These are phyloP conservation scores for Varanus salvator DNA, from an alignment of 2,113 vertebrate species.

Conservation along the genomic window DNA sequence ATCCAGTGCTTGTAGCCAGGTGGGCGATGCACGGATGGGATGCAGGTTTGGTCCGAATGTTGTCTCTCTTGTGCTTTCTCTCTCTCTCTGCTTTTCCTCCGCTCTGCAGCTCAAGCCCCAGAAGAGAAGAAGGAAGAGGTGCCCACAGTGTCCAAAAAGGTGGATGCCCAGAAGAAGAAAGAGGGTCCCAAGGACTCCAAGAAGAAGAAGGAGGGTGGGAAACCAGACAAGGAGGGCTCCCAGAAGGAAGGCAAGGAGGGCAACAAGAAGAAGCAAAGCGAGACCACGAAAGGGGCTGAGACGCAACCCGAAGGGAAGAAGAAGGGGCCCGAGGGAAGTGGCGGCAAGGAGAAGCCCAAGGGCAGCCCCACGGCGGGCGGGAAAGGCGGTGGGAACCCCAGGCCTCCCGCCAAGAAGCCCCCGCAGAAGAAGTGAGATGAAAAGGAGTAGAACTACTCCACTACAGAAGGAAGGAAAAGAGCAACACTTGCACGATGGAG, in stretches of 20 bases:
- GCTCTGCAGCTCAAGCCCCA: constrained; percentile 1
- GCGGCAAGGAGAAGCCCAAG: constrained; percentile 27
- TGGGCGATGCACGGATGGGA: not conserved
- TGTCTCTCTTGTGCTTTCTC: too few relatives aligned
- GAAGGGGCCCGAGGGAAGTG: constrained; percentile 32
- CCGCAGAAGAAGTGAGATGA: not conserved
- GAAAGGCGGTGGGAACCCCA: not conserved
- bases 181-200: constrained; percentile 35
- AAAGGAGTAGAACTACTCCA: too few relatives aligned
- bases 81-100: too few relatives aligned
- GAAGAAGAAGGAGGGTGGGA: constrained; percentile 50
- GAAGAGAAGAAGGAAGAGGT: constrained; percentile 60
- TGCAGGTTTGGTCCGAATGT: not conserved
- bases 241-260: constrained; percentile 7
- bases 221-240: not conserved
- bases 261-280: not conserved
- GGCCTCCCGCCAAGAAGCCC: not conserved
- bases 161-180: constrained; percentile 56
- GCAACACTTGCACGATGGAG: not conserved
- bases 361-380: not conserved
- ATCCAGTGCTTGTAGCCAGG: not conserved
- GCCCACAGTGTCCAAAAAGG: constrained; percentile 53
- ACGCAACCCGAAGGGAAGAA: constrained; percentile 7
- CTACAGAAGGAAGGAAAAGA: not conserved
- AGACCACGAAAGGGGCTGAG: not conserved